These are phyloP conservation scores for Lacanobia oleracea DNA, from an alignment of 2,888 invertebrate genomes.

Conservation along the genomic window DNA sequence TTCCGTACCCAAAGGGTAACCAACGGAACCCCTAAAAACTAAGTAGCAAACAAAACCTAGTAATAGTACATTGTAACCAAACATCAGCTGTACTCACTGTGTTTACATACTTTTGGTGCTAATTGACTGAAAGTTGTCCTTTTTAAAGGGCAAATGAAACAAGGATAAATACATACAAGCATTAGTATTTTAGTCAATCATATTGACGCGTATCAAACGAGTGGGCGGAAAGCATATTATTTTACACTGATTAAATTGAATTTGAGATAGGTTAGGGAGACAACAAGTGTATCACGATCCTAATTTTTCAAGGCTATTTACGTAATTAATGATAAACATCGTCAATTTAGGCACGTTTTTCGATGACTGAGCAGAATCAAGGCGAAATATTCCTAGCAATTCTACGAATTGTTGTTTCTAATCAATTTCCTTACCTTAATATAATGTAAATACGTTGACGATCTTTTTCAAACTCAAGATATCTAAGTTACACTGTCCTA, in stretches of 20 bases:
- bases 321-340: neutral
- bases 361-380: slow-evolving; percentile 4
- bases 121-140: slow-evolving; percentile 6
- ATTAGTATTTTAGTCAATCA: slow-evolving; percentile 15
- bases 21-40: too few relatives aligned
- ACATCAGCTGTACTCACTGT: neutral
- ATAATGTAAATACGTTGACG: neutral
- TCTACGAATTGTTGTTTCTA: neutral
- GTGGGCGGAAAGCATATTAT: slow-evolving; percentile 61
- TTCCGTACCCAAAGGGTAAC: too few relatives aligned
- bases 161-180: slow-evolving; percentile 6
- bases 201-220: slow-evolving; percentile 36
- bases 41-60: too few relatives aligned
- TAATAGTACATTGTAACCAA: neutral
- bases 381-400: neutral
- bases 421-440: slow-evolving; percentile 2
- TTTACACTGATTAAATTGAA: slow-evolving; percentile 14
- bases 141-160: neutral
- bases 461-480: neutral
- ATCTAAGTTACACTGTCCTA: too few relatives aligned
- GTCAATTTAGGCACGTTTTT: neutral
- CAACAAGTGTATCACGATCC: neutral
- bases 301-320: neutral
- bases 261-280: neutral
- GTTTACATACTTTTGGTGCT: neutral